These are phyloP conservation scores for Meloidogyne exigua DNA, from an alignment of 1,140 invertebrate species.

Conservation along the genomic window DNA sequence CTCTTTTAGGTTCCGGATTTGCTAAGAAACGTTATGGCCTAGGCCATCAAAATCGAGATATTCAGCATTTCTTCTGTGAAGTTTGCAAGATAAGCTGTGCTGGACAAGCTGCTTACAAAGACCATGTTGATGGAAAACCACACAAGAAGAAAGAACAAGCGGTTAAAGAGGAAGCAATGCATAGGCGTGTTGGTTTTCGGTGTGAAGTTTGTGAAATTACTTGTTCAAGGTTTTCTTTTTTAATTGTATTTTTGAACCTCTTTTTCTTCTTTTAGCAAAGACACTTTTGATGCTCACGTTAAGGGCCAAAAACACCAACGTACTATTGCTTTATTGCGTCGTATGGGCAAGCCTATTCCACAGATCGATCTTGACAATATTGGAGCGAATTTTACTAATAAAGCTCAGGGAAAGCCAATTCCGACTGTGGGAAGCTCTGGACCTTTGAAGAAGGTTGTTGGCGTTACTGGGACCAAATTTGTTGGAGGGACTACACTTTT, in stretches of 20 bases:
- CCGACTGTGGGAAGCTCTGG: conserved; percentile 30
- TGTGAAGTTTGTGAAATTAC: conserved; percentile 88
- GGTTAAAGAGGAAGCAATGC: conserved; percentile 70
- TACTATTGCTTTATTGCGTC: conserved; percentile 72
- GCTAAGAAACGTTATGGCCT: conserved; percentile 31
- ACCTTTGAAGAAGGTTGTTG: conserved; percentile 69
- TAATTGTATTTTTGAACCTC: neutral
- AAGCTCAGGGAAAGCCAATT: conserved; percentile 23
- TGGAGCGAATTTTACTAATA: conserved; percentile 12
- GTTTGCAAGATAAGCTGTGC: conserved; percentile 66
- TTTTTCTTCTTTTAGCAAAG: conserved; percentile 67
- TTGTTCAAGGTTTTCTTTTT: conserved; percentile 75
- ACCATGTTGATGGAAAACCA: conserved; percentile 94
- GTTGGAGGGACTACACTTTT: conserved; percentile 69
- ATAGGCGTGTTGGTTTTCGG: conserved; percentile 66
- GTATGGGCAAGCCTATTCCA: conserved; percentile 93
- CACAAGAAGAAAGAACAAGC: conserved; percentile 96
- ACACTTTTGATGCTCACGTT: conserved; percentile 96
- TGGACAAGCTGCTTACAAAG: conserved; percentile 87
- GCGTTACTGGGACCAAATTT: conserved; percentile 84
- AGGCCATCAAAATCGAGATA: conserved; percentile 37
- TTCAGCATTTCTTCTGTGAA: conserved; percentile 37
- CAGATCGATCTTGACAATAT: conserved; percentile 24
- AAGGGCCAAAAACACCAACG: conserved; percentile 83
- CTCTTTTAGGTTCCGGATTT: neutral